A percentile compares a stretch with the other conserved stretches of the same genome.
These are phyloP conservation scores for Egretta garzetta DNA, from an alignment of 2,113 vertebrate species.

Conservation along the genomic window DNA sequence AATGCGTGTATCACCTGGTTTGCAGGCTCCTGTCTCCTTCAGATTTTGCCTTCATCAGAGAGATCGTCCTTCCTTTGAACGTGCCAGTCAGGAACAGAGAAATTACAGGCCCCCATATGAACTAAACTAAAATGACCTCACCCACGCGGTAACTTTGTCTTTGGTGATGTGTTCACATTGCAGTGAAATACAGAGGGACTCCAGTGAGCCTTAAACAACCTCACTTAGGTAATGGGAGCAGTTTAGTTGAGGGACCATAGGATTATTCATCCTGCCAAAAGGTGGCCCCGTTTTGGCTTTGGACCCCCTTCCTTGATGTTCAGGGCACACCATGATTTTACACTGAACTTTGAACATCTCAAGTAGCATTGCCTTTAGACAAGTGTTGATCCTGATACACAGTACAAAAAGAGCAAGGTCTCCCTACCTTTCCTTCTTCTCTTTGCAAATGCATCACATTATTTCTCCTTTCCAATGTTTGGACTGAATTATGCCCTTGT, in stretches of 20 bases:
- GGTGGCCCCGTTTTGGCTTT: background rate
- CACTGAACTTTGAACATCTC: background rate
- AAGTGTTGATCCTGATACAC: background rate
- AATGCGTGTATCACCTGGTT: background rate
- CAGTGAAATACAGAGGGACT: background rate
- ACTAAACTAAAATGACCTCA: background rate
- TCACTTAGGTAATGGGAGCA: background rate
- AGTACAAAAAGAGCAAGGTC: background rate
- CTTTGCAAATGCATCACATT: background rate
- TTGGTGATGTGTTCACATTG: background rate
- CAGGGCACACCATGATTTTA: rapidly evolving
- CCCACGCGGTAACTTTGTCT: rapidly evolving
- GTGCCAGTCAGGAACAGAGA: rapidly evolving
- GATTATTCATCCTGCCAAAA: background rate
- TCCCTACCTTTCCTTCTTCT: background rate
- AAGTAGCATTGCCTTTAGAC: background rate
- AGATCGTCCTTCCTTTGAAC: background rate
- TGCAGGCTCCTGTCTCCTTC: background rate
- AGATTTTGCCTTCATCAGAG: background rate
- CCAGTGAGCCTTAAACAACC: background rate
- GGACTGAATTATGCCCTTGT: background rate
- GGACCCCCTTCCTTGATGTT: background rate
- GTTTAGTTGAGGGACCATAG: background rate
- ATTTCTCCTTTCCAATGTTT: background rate
- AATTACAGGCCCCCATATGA: rapidly evolving